Evolutionary conservation across 2,888 invertebrate species (phyloP), one percentile per base, ranked within the genome.

Genomic region (Thymelicus lineola): DNA sequence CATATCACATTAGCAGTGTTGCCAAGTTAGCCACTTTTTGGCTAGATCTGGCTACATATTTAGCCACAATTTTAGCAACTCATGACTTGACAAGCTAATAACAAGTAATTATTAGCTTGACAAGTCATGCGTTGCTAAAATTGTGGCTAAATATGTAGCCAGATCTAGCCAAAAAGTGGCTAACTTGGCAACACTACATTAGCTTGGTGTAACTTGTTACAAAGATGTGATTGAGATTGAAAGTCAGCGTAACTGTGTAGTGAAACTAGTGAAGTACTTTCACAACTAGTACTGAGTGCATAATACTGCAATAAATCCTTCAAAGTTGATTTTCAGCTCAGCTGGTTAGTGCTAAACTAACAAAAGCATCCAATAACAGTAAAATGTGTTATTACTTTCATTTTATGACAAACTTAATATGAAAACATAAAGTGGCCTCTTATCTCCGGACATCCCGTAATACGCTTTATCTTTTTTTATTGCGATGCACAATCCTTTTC

Each of bases 381-480:
- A 70, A 70, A 70, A 38, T 70, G 78, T 82, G 81, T 86, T 82
- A 79, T 80, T 83, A 79, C 79, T 80, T 79, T 81, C 81, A 83
- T 86, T 87, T 88, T 87, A 88, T 85, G 86, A 86, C 83, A 84
- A 85, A 84, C 80, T 86, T 88, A 86, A 86, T 86, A 89, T 87
- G 86, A 85, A 86, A 85, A 84, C 84, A 85, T 87, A 88, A 88
- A 87, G 79, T 83, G 82, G 80, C 76, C 78, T 80, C 84, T 87
- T 89, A 87, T 88, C 87, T 87, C 83, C 82, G 85, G 86, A 87
- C 88, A 82, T 87, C 84, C 87, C 86, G 84, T 87, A 88, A 88
- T 88, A 87, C 83, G 84, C 82, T 85, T 85, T 85, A 86, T 87
- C 84, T 86, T 83, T 85, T 87, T 88, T 88, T 88, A 88, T 87